Conservation (phyloP, 2,888 invertebrate genomes). For the Catotricha subobsoleta region DNA sequence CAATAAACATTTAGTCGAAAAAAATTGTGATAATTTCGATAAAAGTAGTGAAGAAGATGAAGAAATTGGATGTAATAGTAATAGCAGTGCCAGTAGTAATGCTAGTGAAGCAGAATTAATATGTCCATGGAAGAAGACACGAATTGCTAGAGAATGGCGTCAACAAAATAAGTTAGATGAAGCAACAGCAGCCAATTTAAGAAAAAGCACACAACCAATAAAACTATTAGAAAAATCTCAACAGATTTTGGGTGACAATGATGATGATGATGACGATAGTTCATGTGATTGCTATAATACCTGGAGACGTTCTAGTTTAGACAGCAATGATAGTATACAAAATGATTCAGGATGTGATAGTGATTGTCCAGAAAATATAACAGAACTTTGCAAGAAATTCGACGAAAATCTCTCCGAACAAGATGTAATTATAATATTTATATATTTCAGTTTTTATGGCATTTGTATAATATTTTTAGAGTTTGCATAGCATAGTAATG, state of each 20-base stretch:
- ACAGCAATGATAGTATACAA: conserved; percentile 16
- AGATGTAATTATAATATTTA: conserved; percentile 8
- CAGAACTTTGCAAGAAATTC: conserved; percentile 24
- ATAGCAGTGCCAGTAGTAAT: conserved; percentile 6
- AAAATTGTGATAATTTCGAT: conserved; percentile 5
- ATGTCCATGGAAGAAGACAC: conserved; percentile 30
- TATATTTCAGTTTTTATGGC: too few species aligned
- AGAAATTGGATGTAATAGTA: conserved; percentile 4
- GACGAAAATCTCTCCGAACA: conserved; percentile 20
- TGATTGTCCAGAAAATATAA: conserved; percentile 23
- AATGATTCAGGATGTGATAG: conserved; percentile 37
- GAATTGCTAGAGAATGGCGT: conserved; percentile 25
- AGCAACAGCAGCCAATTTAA: background rate
- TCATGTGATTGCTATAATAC: background rate
- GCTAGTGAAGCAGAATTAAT: conserved; percentile 5
- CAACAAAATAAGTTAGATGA: conserved; percentile 4
- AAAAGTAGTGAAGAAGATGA: conserved; percentile 7
- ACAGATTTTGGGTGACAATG: background rate
- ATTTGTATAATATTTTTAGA: too few species aligned
- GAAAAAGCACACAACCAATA: background rate
- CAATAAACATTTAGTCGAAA: conserved; percentile 5
- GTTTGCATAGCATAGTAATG: too few species aligned
- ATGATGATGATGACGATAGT: conserved; percentile 2
- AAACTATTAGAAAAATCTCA: background rate
- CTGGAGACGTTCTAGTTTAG: conserved; percentile 1